Evolutionary conservation across 2,797 vertebrate genomes (phyloP).

Genomic region (Hafferia zeledoni): DNA sequence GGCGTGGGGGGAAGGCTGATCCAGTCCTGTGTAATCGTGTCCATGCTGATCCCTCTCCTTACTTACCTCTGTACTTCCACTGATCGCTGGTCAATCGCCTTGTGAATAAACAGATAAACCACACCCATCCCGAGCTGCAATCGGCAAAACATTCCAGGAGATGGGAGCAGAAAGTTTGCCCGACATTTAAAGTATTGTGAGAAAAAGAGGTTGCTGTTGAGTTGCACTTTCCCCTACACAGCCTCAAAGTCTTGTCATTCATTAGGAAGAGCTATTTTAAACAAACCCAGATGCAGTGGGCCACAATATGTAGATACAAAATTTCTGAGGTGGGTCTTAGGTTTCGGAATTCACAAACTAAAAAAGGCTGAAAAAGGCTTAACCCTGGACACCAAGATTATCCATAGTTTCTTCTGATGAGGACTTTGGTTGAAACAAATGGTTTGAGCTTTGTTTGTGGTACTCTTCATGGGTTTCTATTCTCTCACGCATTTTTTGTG

Average conservation of each 20-base stretch:
- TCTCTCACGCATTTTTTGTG: background rate
- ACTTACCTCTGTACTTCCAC: background rate
- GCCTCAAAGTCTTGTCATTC: background rate
- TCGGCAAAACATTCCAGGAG: background rate
- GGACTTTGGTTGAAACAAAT: background rate
- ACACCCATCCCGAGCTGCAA: rapidly evolving
- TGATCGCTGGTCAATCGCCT: background rate
- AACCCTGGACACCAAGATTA: background rate
- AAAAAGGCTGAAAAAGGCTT: background rate
- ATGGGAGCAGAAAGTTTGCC: background rate
- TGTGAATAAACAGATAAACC: background rate
- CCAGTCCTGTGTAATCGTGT: background rate
- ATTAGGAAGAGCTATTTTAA: background rate
- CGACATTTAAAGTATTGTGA: background rate
- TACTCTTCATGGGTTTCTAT: background rate
- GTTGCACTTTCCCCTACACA: background rate
- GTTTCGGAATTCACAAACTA: background rate
- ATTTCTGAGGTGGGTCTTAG: background rate
- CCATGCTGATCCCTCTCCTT: rapidly evolving
- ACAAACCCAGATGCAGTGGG: background rate
- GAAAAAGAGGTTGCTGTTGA: background rate
- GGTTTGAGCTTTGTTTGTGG: background rate
- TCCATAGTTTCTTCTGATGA: background rate
- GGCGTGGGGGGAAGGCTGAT: background rate
- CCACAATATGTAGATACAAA: background rate